Conservation (phyloP, 2,113 vertebrate genomes). For the Polypterus bichir region DNA sequence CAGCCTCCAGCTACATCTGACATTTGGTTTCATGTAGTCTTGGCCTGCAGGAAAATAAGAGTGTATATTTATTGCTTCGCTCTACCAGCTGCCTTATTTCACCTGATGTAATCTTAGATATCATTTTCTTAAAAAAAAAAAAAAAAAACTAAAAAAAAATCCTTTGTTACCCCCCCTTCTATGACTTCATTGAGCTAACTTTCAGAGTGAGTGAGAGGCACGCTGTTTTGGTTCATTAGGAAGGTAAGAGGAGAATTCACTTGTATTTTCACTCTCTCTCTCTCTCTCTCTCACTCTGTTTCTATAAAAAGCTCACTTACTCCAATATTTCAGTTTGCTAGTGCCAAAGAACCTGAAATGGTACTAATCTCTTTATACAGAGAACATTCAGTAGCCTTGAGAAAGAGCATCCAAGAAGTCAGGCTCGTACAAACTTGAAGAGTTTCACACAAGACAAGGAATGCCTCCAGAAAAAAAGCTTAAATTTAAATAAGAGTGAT, state of each 20-base stretch:
- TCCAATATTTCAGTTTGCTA: no score
- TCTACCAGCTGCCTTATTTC: constrained; percentile 59
- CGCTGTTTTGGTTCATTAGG: constrained; percentile 64
- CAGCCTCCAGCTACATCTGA: background rate
- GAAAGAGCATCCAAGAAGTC: no score
- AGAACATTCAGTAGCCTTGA: no score
- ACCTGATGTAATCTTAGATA: constrained; percentile 57
- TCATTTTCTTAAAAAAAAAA: constrained; percentile 29
- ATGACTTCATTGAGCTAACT: constrained; percentile 45
- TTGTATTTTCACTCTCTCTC: constrained; percentile 31
- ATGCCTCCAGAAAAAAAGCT: no score
- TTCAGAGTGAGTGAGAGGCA: constrained; percentile 37
- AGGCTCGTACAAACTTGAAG: no score
- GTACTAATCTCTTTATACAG: no score
- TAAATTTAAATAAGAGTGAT: no score
- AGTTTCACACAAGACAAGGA: no score
- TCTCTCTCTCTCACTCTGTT: constrained; percentile 2
- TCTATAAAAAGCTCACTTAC: background rate
- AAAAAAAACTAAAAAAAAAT: constrained; percentile 30
- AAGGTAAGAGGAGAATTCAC: constrained; percentile 69
- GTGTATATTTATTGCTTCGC: constrained; percentile 67
- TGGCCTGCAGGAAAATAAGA: constrained; percentile 47
- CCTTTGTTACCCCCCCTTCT: constrained; percentile 31
- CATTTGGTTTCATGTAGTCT: constrained; percentile 46
- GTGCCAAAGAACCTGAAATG: no score